Conservation (phyloP, 2,888 invertebrate genomes). For the Calliopum simillimum region DNA sequence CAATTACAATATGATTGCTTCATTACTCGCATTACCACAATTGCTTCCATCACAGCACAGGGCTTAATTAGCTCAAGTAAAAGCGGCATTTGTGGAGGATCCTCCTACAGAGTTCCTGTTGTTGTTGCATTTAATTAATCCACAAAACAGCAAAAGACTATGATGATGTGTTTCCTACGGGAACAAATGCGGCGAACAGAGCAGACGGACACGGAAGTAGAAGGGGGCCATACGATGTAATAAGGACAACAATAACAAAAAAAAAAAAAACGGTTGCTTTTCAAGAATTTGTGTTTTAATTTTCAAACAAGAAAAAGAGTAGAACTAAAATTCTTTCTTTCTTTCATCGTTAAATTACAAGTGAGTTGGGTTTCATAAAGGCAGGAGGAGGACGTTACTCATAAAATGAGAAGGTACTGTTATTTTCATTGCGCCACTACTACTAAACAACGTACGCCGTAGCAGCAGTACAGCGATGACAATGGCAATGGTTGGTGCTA, state of each 20-base stretch:
- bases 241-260: too few species aligned
- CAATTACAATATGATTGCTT: conserved; percentile 6
- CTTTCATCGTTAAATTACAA: neutral
- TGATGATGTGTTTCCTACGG: neutral
- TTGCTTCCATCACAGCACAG: neutral
- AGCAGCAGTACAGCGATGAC: too few species aligned
- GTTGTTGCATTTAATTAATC: conserved; percentile 21
- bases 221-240: too few species aligned
- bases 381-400: neutral
- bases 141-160: neutral
- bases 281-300: too few species aligned
- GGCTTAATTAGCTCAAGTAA: conserved; percentile 14
- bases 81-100: neutral
- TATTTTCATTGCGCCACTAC: too few species aligned
- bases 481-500: conserved; percentile 19
- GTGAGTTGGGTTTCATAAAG: neutral
- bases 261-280: too few species aligned
- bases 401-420: too few species aligned
- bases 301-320: too few species aligned
- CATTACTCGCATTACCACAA: neutral
- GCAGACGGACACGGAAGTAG: neutral
- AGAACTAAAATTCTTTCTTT: neutral
- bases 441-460: neutral
- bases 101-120: conserved; percentile 4
- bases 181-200: neutral